Conservation (phyloP, 2,113 vertebrate genomes). For the Ammodytes dubius region DNA sequence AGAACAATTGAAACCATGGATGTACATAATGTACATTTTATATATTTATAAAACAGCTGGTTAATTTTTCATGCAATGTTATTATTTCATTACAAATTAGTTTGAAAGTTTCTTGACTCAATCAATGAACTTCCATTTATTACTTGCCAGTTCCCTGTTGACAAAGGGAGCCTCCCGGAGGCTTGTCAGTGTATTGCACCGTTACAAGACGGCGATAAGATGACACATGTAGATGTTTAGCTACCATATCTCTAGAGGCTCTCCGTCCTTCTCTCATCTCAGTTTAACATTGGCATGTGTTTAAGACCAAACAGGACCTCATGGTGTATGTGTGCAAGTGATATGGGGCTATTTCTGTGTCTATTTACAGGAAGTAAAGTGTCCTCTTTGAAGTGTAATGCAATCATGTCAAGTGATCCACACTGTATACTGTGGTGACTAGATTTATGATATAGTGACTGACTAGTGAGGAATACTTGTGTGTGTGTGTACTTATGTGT, state of each 20-base stretch:
- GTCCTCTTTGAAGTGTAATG: background rate
- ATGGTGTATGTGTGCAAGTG: background rate
- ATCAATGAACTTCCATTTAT: background rate
- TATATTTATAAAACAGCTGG: no score
- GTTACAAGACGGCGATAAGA: background rate
- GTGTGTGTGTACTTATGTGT: background rate
- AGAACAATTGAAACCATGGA: no score
- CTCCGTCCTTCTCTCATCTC: background rate
- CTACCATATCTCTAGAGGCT: background rate
- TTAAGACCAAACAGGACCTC: background rate
- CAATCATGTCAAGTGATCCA: background rate
- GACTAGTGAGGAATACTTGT: background rate
- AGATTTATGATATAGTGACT: background rate
- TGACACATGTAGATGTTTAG: constrained; percentile 15
- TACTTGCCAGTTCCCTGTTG: constrained; percentile 13
- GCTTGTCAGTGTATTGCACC: constrained; percentile 40
- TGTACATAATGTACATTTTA: no score
- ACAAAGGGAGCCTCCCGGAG: constrained; percentile 50
- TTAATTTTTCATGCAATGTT: no score
- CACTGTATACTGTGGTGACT: background rate
- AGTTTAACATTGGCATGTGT: no score
- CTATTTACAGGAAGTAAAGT: background rate
- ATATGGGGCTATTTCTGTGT: background rate
- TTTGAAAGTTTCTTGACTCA: background rate
- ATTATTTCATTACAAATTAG: background rate